These are phyloP conservation scores for Nephrotoma appendiculata DNA, from an alignment of 2,888 invertebrate genomes.

Conservation along the genomic window DNA sequence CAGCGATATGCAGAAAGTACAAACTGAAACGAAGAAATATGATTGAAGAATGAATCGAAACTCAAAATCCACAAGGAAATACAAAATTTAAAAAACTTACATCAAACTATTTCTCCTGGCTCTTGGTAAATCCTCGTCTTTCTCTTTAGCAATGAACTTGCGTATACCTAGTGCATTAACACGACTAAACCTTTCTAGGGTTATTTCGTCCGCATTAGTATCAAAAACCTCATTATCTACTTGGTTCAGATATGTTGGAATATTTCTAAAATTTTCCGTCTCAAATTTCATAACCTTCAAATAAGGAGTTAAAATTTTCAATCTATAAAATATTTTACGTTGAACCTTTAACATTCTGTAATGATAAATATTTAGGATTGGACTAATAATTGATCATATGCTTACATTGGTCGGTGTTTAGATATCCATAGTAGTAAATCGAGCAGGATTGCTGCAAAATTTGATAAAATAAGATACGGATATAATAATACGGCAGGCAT, in stretches of 20 bases:
- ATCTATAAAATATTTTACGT: not conserved
- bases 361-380: not conserved
- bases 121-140: not conserved
- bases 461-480: not conserved
- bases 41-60: not conserved
- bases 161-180: not conserved
- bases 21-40: not conserved
- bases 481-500: not conserved
- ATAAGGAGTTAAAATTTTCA: not conserved
- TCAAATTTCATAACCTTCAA: not conserved
- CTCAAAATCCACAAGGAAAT: not conserved
- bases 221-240: not conserved
- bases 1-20: not conserved
- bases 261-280: not conserved
- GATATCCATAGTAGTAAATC: not conserved
- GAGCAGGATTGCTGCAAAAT: not conserved
- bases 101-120: not conserved
- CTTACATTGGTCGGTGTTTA: not conserved
- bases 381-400: too few relatives aligned
- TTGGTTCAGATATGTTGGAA: not conserved
- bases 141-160: not conserved
- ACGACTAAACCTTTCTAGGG: not conserved
- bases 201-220: not conserved
- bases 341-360: not conserved
- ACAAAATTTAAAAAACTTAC: not conserved